Base-by-base conservation (phyloP, 2,113 vertebrate genomes). In the Stigmatopora argus region DNA sequence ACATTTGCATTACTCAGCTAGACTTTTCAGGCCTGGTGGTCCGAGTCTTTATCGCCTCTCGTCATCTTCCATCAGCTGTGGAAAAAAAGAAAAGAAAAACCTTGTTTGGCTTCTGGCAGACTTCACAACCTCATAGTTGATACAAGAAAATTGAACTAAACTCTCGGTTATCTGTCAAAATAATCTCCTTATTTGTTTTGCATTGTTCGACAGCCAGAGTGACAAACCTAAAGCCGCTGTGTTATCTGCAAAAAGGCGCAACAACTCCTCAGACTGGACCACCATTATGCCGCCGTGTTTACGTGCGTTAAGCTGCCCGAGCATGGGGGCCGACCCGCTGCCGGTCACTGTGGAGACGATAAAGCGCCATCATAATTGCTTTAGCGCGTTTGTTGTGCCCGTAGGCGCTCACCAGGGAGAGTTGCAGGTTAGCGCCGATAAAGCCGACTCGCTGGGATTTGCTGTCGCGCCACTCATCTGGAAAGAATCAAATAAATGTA, bases 301-400 rank as follows among this genome's bases (percentile, higher is more conserved):
- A 6, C 66, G 71, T 64, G 52, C 75, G 70, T 84, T 78, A 81
- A 83, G 85, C 71, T 77, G 81, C 71, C 62, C 65, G 71, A 71
- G 77, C 72, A 78, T 75, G 70, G 69, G 15, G 46, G 23, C 65
- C 83, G 87, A 88, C 88, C 89, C 76, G 75, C 84, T 59, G 64
- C 51, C 21, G 78, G 87, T 85, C 76, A 69, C 77, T 2, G 66
- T 34, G 53, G 75, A 65, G 71, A 78, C 78, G 75, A 84, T 86
- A 84, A 88, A 86, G 79, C 82, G 2, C 41, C 15, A 63, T 74
- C 80, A 81, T 89, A 87, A 90, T 90, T 90, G 89, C 83, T 88
- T 89, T 86, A 80, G 77, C 65, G 81, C 80, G 77, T 56, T 83
- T 83, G 83, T 87, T 83, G 71, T 75, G 81, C 78, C 79, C 63